phyloP scores from a whole-genome alignment of 2,113 vertebrate genomes.

The Orycteropus afer region DNA sequence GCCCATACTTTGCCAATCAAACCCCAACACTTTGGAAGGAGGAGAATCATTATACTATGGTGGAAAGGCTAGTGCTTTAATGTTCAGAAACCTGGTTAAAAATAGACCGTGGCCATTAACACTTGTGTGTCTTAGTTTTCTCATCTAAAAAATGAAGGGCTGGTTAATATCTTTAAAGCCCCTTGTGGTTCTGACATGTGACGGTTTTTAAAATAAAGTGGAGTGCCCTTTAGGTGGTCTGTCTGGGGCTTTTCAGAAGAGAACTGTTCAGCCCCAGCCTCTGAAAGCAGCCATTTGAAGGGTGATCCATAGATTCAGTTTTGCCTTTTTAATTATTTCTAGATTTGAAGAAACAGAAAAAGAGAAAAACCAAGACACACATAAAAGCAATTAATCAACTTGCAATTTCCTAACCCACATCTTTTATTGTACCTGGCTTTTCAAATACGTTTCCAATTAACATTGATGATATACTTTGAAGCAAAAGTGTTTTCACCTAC shows the following conservation, averaged over 20 bases:
- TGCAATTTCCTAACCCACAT: constrained; percentile 33
- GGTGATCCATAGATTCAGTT: background rate
- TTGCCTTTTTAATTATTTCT: constrained; percentile 45
- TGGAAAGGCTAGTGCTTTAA: background rate
- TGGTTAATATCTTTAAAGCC: background rate
- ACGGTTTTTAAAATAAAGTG: background rate
- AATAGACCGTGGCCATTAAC: background rate
- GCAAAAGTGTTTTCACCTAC: background rate
- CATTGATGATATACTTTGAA: background rate
- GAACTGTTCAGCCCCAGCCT: background rate
- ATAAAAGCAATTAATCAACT: constrained; percentile 34
- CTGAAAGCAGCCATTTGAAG: background rate
- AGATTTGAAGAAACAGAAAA: constrained; percentile 38
- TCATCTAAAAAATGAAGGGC: background rate
- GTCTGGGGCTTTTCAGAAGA: constrained; percentile 4
- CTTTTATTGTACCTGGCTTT: constrained; percentile 38
- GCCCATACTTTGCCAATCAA: background rate
- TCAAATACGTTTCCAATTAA: constrained; percentile 9
- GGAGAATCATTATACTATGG: background rate
- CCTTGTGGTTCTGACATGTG: background rate
- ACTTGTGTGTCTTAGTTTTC: background rate
- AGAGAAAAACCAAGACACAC: background rate
- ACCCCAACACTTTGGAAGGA: background rate
- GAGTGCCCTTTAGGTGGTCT: background rate
- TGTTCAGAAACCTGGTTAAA: background rate